Conservation (phyloP, 2,797 vertebrate species). For the Ptychobarbus kaznakovi region DNA sequence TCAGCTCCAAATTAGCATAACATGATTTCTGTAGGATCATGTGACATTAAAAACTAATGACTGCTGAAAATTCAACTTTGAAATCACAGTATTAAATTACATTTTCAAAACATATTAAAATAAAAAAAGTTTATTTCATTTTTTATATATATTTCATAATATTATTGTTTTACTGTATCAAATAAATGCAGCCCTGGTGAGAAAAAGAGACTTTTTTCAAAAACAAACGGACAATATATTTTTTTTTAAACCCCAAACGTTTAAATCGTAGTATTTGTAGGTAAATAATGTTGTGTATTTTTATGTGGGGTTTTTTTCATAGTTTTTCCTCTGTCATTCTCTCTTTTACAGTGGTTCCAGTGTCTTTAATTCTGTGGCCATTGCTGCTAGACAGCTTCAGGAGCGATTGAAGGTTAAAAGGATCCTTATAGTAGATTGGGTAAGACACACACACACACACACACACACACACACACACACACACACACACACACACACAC, state of each 20-base stretch:
- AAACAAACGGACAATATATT: neutral
- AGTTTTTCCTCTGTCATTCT: neutral
- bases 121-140: neutral
- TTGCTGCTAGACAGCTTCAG: constrained; percentile 91
- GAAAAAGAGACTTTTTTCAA: neutral
- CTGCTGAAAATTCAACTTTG: neutral
- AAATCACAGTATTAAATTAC: neutral
- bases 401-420: constrained; percentile 84
- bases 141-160: neutral
- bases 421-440: constrained; percentile 96
- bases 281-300: neutral
- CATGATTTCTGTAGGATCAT: neutral
- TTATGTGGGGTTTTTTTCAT: neutral
- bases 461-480: too few species aligned
- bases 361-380: constrained; percentile 92
- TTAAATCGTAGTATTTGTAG: neutral
- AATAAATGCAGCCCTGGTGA: too few species aligned
- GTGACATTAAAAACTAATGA: neutral
- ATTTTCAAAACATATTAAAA: neutral
- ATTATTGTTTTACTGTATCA: neutral
- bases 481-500: neutral
- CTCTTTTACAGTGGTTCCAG: constrained; percentile 62
- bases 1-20: neutral
- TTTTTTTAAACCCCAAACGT: neutral
- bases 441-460: constrained; percentile 66